A percentile compares a stretch with the other conserved stretches of the same genome.
These are phyloP conservation scores for Lepidotrigona ventralis DNA, from an alignment of 1,140 invertebrate species.

Conservation along the genomic window DNA sequence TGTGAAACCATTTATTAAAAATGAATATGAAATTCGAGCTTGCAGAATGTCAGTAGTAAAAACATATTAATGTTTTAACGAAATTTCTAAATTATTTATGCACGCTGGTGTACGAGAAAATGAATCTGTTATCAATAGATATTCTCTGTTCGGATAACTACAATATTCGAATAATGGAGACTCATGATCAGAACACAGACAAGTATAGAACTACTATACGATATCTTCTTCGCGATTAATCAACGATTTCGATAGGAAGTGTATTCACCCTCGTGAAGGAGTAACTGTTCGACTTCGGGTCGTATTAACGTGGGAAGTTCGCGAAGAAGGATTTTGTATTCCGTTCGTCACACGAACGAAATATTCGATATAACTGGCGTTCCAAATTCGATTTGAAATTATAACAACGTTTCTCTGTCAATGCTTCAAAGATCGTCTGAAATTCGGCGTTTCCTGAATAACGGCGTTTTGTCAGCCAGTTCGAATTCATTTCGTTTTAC, in stretches of 20 bases:
- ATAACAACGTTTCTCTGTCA: conserved; percentile 8
- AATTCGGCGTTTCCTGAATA: neutral
- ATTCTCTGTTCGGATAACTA: no score
- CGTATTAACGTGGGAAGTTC: neutral
- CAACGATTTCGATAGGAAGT: conserved; percentile 1
- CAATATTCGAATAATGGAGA: no score
- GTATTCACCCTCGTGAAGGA: neutral
- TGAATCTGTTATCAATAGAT: no score
- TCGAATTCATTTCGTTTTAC: neutral
- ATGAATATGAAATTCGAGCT: no score
- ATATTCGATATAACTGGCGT: neutral
- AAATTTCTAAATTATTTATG: no score
- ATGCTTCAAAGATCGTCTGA: neutral
- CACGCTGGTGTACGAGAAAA: no score
- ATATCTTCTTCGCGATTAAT: neutral
- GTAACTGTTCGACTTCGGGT: neutral
- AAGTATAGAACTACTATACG: no score
- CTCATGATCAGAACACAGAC: no score
- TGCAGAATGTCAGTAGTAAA: no score
- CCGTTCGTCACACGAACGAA: neutral
- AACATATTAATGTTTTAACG: no score
- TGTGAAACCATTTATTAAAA: no score
- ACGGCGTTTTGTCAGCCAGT: neutral
- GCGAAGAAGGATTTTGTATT: neutral
- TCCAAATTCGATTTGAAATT: neutral